phyloP scores from a whole-genome alignment of 53 echinoderm and acorn worm species.

The Arbacia lixula region DNA sequence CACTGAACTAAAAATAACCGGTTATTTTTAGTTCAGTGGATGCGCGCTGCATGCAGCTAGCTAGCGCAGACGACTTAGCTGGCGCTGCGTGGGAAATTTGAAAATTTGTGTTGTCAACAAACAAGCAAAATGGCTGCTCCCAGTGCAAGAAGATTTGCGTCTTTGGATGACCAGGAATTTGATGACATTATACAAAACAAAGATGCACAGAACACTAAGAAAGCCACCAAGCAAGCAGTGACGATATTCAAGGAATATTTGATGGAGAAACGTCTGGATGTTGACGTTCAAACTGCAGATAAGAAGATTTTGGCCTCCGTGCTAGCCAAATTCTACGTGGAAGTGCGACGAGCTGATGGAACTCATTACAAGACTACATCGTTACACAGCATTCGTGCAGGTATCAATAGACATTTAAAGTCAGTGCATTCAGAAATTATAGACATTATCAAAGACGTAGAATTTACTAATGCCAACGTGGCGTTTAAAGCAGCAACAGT shows the following conservation, averaged over 20 bases:
- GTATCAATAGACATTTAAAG: conserved; percentile 24
- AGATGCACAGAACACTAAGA: conserved; percentile 29
- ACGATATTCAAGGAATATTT: conserved; percentile 27
- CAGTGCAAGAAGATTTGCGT: conserved; percentile 21
- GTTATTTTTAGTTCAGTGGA: too few relatives aligned
- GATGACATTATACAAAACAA: conserved; percentile 2
- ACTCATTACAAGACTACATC: conserved; percentile 20
- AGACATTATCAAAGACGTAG: conserved; percentile 17
- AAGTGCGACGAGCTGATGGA: not conserved
- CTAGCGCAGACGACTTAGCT: too few relatives aligned
- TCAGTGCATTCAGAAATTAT: not conserved
- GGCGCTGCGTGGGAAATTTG: too few relatives aligned
- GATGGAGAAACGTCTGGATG: conserved; percentile 5
- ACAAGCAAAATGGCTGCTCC: conserved; percentile 43
- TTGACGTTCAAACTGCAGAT: not conserved
- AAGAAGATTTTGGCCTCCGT: not conserved
- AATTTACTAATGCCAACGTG: conserved; percentile 8
- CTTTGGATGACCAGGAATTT: conserved; percentile 18
- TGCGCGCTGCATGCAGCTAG: too few relatives aligned
- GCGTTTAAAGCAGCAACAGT: conserved; percentile 11
- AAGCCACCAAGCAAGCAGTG: not conserved
- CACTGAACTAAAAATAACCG: too few relatives aligned
- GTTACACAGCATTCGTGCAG: conserved; percentile 5
- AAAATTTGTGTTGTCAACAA: too few relatives aligned
- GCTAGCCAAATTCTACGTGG: conserved; percentile 25